phyloP scores from a whole-genome alignment of 2,113 vertebrate genomes.

The Piaya cayana region DNA sequence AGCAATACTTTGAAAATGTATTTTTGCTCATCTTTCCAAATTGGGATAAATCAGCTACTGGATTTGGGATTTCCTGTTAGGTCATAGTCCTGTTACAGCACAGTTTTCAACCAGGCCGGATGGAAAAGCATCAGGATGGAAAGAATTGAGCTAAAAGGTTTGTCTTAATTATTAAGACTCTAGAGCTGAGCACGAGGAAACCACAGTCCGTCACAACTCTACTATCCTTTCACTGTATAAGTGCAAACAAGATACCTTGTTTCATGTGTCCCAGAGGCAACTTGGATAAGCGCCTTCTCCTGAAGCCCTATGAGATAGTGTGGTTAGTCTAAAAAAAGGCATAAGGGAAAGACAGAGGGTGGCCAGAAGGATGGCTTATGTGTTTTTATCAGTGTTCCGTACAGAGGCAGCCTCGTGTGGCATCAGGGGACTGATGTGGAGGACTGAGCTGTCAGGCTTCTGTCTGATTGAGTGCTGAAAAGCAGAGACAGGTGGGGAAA shows the following conservation, averaged over 20 bases:
- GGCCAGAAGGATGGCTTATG: not conserved
- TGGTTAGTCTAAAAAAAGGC: not conserved
- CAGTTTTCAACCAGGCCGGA: not conserved
- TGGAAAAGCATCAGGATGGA: not conserved
- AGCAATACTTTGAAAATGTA: not conserved
- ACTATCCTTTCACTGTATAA: not conserved
- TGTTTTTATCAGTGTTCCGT: not conserved
- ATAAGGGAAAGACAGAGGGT: not conserved
- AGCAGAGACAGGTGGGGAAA: not conserved
- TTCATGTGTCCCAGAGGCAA: constrained; percentile 1
- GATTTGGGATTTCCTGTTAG: not conserved
- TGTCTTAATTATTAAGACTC: constrained; percentile 28
- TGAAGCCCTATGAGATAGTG: not conserved
- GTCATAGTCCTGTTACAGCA: not conserved
- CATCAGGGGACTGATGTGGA: not conserved
- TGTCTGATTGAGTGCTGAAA: not conserved
- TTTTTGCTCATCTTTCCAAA: not conserved
- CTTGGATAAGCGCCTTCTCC: not conserved
- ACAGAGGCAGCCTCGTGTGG: not conserved
- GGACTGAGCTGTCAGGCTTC: not conserved
- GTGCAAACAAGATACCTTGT: not conserved
- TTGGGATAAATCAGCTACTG: not conserved
- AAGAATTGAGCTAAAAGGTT: constrained; percentile 22
- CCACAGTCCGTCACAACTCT: not conserved
- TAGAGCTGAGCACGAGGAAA: not conserved